Base-by-base conservation (phyloP, 92 coral and sea anemone genomes). In the Blastomussa wellsi region DNA sequence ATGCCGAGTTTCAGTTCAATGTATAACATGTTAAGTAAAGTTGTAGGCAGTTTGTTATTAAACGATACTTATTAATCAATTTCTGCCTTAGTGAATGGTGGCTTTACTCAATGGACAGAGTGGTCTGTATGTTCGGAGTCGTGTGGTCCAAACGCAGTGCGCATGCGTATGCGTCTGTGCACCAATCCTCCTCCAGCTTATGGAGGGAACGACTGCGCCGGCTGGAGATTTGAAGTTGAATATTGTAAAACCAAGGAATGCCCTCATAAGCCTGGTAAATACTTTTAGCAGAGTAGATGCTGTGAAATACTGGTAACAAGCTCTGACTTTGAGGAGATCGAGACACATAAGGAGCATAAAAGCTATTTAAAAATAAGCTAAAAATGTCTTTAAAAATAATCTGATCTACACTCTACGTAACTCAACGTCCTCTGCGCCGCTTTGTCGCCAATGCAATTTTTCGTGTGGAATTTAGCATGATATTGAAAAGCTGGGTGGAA, bases 131-230 rank as follows among this genome's bases (percentile, higher is more conserved):
- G 98, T 83, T 87, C 87, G 31, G 91, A 89, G 52, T 80, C 90
- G 47, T 95, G 98, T 70, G 95, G 95, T 64, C 74, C 87, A 65
- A 84, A 90, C 24, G 86, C 94, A 47, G 89, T 95, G 51, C 87
- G 80, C 65, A 92, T 93, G 88, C 97, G 97, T 69, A 94, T 93
- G 90, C 93, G 98, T 49, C 90, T 93, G 51, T 95, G 98, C 74
- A 92, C 95, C 60, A 87, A 93, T 31, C 98, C 98, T 19, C 79
- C 93, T 5, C 98, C 98, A 24, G 65, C 94, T 20, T 91, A 84
- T 74, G 97, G 95, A 35, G 98, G 98, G 22, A 82, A 88, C 13
- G 95, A 89, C 79, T 95, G 98, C 67, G 80, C 80, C 16, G 97
- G 97, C 4, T 88, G 92, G 84, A 87, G 98, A 67, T 92, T 95